Evolutionary conservation across 2,797 vertebrate species (phyloP), one percentile per base, ranked within the genome.

Genomic region (Cirrhinus mrigala): DNA sequence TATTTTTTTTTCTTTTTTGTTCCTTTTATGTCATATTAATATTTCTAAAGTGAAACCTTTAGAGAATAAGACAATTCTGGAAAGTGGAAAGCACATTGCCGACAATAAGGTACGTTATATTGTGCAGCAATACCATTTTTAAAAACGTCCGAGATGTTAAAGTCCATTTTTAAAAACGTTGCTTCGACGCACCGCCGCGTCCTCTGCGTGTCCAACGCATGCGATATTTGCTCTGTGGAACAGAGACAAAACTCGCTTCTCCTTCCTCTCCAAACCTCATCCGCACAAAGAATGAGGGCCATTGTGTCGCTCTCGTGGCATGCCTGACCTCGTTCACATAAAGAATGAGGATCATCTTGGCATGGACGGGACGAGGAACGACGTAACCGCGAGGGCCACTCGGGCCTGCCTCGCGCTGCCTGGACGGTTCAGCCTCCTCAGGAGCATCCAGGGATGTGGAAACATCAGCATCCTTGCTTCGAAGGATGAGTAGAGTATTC

Each of bases 241-340:
- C 91, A 92, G 91, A 91, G 75, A 87, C 91, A 90, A 81, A 89
- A 89, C 33, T 90, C 91, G 94, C 94, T 92, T 93, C 94, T 94
- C 93, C 93, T 94, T 93, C 86, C 94, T 95, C 94, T 95, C 94
- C 95, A 94, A 94, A 95, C 94, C 95, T 94, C 95, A 95, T 96
- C 94, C 95, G 90, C 94, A 95, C 94, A 94, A 94, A 95, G 94
- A 95, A 95, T 95, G 95, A 95, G 94, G 94, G 95, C 93, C 94
- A 90, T 93, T 91, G 91, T 68, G 92, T 94, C 93, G 92, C 93
- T 92, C 93, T 92, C 78, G 94, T 91, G 90, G 92, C 94, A 94
- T 93, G 76, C 94, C 93, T 79, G 94, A 92, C 93, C 93, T 91
- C 93, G 81, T 93, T 95, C 94, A 93, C 94, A 95, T 86, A 94